Conservation (phyloP, 2,888 invertebrate species). For the Selenia dentaria region DNA sequence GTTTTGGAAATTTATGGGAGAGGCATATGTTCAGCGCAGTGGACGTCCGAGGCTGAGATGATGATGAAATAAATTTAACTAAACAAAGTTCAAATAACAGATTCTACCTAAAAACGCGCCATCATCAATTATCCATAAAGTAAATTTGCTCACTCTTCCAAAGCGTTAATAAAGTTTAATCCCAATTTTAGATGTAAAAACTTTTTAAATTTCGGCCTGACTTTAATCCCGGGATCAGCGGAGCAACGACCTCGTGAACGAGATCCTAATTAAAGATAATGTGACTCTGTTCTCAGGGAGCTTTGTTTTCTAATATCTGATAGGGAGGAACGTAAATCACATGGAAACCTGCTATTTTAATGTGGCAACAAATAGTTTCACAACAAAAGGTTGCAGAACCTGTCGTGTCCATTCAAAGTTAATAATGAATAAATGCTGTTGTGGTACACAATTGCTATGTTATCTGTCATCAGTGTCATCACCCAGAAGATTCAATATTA, state of each 20-base stretch:
- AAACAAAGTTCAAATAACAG: too few species aligned
- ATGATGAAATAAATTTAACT: too few species aligned
- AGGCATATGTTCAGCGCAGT: too few species aligned
- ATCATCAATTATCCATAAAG: too few species aligned
- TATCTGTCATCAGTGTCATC: too few species aligned
- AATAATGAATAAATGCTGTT: too few species aligned
- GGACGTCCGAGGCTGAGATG: too few species aligned
- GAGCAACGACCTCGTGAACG: not conserved
- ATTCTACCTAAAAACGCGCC: too few species aligned
- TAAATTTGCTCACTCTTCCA: too few species aligned
- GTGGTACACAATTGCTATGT: too few species aligned
- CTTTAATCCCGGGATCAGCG: constrained; percentile 1
- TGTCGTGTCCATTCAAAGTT: not conserved
- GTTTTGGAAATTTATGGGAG: too few species aligned
- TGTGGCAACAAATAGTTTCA: constrained; percentile 1
- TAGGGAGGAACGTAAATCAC: constrained; percentile 7
- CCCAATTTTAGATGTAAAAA: not conserved
- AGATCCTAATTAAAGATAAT: constrained; percentile 4
- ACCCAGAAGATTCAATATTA: too few species aligned
- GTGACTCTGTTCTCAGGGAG: constrained; percentile 2
- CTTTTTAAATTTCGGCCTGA: not conserved
- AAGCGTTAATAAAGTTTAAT: not conserved
- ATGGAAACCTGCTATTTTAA: constrained; percentile 5
- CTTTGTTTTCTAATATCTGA: constrained; percentile 12
- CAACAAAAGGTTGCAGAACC: not conserved